Percentiles rank a stretch among this genome's conserved stretches.
Evolutionary conservation across 2,113 vertebrate species (phyloP).

Genomic region (Gallinago paraguaiae): DNA sequence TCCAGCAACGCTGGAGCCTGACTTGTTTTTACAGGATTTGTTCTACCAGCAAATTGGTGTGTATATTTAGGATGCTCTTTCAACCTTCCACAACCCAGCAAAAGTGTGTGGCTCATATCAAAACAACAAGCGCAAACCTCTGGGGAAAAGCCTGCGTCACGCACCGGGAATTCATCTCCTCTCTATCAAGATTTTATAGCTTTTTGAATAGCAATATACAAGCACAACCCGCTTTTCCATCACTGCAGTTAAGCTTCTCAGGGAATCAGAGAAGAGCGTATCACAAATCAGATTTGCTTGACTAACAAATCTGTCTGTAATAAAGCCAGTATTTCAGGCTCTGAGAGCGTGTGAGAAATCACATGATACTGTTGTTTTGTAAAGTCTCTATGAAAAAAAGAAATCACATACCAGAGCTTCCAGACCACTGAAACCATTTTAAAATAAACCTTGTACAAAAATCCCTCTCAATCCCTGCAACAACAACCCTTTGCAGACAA

Average conservation of each 20-base stretch:
- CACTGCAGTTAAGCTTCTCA: not conserved
- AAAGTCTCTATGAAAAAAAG: not conserved
- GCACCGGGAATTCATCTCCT: not conserved
- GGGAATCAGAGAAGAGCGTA: not conserved
- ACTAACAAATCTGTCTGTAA: constrained; percentile 9
- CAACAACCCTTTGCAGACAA: not conserved
- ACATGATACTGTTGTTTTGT: constrained; percentile 13
- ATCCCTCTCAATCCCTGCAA: not conserved
- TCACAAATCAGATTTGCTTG: constrained; percentile 7
- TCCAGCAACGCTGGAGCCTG: not conserved
- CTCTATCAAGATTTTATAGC: not conserved
- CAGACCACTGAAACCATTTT: not conserved
- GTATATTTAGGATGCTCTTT: not conserved
- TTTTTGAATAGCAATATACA: not conserved
- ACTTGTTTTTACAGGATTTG: not conserved
- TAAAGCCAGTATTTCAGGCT: constrained; percentile 46
- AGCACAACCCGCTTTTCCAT: not conserved
- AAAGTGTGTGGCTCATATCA: not conserved
- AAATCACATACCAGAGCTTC: constrained; percentile 4
- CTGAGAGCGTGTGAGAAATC: constrained; percentile 36
- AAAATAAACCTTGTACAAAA: not conserved
- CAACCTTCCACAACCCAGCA: not conserved
- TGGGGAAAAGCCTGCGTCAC: not conserved
- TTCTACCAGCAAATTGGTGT: not conserved
- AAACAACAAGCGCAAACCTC: not conserved